These are phyloP conservation scores for Zaprionus kolodkinae DNA, from an alignment of 1,140 invertebrate species.

Conservation along the genomic window DNA sequence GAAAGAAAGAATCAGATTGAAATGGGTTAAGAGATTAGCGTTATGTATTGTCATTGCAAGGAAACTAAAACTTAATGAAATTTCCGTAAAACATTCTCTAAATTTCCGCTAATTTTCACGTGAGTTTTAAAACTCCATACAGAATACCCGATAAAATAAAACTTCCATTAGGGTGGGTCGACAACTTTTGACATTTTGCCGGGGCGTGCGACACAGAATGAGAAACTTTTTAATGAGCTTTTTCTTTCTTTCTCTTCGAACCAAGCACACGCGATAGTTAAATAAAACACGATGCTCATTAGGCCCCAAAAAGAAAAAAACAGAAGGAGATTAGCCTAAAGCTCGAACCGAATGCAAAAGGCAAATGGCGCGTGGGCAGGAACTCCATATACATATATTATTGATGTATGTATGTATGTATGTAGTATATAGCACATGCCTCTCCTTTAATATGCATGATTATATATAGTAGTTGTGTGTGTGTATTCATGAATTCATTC, in stretches of 20 bases:
- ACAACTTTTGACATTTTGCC: slow-evolving; percentile 66
- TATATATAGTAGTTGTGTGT: slow-evolving; percentile 4
- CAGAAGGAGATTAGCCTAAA: slow-evolving; percentile 31
- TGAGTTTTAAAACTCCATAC: not conserved
- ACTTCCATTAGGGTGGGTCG: slow-evolving; percentile 42
- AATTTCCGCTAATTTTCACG: not conserved
- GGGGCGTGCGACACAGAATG: slow-evolving; percentile 41
- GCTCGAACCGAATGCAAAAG: slow-evolving; percentile 25
- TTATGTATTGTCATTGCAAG: not conserved
- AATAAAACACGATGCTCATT: slow-evolving; percentile 57
- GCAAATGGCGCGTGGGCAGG: slow-evolving; percentile 44
- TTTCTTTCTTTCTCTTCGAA: not conserved
- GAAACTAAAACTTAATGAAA: not conserved
- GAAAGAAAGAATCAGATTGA: not conserved
- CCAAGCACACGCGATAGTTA: slow-evolving; percentile 32
- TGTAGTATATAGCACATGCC: slow-evolving; percentile 44
- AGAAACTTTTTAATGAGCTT: slow-evolving; percentile 57
- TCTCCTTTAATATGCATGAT: slow-evolving; percentile 40
- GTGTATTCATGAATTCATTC: slow-evolving; percentile 59
- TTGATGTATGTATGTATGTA: no score
- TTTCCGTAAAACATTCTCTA: not conserved
- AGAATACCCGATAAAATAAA: slow-evolving; percentile 8
- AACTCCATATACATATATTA: slow-evolving; percentile 2
- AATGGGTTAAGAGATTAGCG: not conserved
- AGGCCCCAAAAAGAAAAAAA: not conserved